A percentile compares a stretch with the other conserved stretches of the same genome.
phyloP scores from a whole-genome alignment of 2,113 vertebrate species.

The Cynocephalus volans region DNA sequence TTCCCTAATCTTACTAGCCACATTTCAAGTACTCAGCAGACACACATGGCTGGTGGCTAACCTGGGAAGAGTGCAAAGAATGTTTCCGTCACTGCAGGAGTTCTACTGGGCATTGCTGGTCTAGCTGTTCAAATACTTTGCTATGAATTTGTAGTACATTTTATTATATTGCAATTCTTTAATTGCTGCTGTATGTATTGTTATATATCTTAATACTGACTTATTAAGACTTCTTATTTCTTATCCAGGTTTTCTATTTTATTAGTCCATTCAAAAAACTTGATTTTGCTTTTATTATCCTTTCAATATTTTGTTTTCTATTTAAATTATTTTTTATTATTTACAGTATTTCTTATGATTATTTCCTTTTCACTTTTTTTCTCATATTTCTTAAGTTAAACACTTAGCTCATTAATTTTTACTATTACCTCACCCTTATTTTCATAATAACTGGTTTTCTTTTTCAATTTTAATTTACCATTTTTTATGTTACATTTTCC shows the following conservation, averaged over 20 bases:
- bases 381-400: background rate
- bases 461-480: background rate
- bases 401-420: background rate
- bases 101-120: background rate
- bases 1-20: background rate
- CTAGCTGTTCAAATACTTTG: background rate
- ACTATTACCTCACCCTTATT: background rate
- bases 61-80: background rate
- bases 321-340: background rate
- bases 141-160: background rate
- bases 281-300: constrained; percentile 5
- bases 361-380: background rate
- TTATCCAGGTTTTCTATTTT: background rate
- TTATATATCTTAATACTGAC: background rate
- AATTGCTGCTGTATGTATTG: background rate
- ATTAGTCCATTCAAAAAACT: background rate
- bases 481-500: background rate
- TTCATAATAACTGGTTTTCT: constrained; percentile 7
- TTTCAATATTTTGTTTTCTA: background rate
- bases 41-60: background rate
- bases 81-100: background rate
- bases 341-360: background rate
- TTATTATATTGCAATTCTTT: background rate
- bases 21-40: background rate
- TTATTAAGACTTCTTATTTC: background rate